Base-by-base conservation (phyloP, 2,888 invertebrate species). In the Philereme vetulata region DNA sequence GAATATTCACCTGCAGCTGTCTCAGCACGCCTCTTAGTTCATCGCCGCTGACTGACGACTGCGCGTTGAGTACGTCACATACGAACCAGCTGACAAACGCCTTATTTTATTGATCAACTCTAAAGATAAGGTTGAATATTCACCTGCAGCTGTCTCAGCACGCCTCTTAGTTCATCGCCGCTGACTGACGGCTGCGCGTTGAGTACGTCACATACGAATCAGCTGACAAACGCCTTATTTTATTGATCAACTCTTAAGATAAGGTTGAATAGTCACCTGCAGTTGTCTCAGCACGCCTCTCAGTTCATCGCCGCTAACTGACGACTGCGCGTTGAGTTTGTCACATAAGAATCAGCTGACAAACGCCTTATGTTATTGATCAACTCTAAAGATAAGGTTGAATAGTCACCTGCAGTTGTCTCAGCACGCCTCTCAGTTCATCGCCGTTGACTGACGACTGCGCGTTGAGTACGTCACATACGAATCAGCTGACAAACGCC, bases 151-250 rank as follows among this genome's bases (percentile, higher is more conserved):
- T 97, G 95, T 52, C 98, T 92, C 21, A 99, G 92, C 7, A 98
- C 98, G 0, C 97, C 97, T 0, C 97, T 94, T 33, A 99, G 85
- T 74, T 98, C 98, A 61, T 98, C 97, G 0, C 96, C 95, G 45
- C 96, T 93, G 67, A 93, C 87, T 81, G 96, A 96, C 74, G 94
- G 92, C 81, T 98, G 97, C 36, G 94, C 93, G 56, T 96, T 95
- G 82, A 98, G 98, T 81, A 99, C 99, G 83, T 98, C 97, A 79
- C 97, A 98, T 1, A 98, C 97, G 80, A 98, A 97, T 82, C 97
- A 97, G 80, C 97, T 97, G 9, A 99, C 93, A 4, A 99, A 85
- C 0, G 98, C 95, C n/a, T n/a, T n/a, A n/a, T n/a, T n/a, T n/a
- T n/a, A n/a, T n/a, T n/a, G n/a, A n/a, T n/a, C n/a, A n/a, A n/a